These are phyloP conservation scores for Lethenteron camtschaticum DNA, from an alignment of 2,113 vertebrate species.

Conservation along the genomic window DNA sequence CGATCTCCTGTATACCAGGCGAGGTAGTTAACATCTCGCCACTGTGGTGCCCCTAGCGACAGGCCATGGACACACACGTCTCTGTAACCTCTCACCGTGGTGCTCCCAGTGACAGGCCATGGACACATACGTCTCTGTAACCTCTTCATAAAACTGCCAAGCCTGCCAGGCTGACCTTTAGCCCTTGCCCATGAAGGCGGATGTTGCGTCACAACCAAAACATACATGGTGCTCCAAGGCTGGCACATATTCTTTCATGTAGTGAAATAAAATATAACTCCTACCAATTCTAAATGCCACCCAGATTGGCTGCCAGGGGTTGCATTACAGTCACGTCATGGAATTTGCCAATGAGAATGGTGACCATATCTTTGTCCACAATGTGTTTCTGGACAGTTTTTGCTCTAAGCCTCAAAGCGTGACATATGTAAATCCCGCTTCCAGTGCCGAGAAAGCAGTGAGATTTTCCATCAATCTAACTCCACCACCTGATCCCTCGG, in stretches of 20 bases:
- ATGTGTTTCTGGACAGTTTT: neutral
- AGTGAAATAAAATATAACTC: neutral
- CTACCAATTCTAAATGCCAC: neutral
- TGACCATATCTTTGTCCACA: neutral
- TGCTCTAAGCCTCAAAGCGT: neutral
- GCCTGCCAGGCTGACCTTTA: neutral
- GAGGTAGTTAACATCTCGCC: too few species aligned
- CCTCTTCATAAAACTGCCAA: slow-evolving; percentile 2
- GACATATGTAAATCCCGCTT: neutral
- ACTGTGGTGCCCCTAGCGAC: neutral
- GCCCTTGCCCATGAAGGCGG: neutral
- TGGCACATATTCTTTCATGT: slow-evolving; percentile 4
- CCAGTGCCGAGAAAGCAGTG: neutral
- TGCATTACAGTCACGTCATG: neutral
- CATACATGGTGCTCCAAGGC: neutral
- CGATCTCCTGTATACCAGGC: too few species aligned
- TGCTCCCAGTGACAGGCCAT: neutral
- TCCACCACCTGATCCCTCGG: slow-evolving; percentile 4
- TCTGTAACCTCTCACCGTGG: neutral
- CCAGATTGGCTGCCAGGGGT: neutral
- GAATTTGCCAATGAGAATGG: neutral
- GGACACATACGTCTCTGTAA: neutral
- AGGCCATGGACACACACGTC: neutral
- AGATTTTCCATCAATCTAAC: neutral
- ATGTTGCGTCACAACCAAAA: neutral